phyloP scores from a whole-genome alignment of 2,113 vertebrate genomes.

The Holacanthus passer region DNA sequence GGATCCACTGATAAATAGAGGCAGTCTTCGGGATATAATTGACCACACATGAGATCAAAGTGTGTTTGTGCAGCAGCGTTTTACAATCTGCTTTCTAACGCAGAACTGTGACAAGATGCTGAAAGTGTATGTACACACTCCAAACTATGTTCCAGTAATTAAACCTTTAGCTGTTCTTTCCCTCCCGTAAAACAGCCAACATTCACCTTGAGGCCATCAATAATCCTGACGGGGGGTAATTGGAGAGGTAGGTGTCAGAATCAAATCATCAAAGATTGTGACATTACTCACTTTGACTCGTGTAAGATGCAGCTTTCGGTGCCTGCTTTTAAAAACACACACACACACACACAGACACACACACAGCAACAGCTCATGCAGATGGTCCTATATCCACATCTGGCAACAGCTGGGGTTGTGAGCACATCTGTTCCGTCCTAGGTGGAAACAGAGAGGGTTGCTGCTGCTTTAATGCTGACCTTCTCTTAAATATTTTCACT shows the following conservation, averaged over 20 bases:
- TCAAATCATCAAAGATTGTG: conserved; percentile 54
- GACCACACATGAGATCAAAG: conserved; percentile 51
- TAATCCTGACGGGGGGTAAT: conserved; percentile 43
- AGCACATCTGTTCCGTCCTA: conserved; percentile 80
- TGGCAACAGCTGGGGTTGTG: conserved; percentile 79
- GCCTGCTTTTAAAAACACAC: not conserved
- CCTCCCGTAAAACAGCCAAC: conserved; percentile 41
- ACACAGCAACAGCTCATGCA: conserved; percentile 60
- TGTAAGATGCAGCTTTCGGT: conserved; percentile 22
- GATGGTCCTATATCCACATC: conserved; percentile 76
- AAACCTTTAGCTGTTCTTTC: conserved; percentile 58
- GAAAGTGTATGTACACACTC: conserved; percentile 51
- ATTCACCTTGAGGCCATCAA: conserved; percentile 35
- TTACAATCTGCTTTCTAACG: conserved; percentile 54
- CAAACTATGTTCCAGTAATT: conserved; percentile 64
- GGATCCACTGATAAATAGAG: conserved; percentile 45
- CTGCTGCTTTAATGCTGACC: conserved; percentile 67
- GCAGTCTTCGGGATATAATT: conserved; percentile 28
- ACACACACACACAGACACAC: conserved; percentile 26
- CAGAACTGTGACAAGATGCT: conserved; percentile 51
- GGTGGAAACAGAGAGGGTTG: conserved; percentile 60
- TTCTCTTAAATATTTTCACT: conserved; percentile 59
- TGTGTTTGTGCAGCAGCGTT: conserved; percentile 43
- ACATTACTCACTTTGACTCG: conserved; percentile 52
- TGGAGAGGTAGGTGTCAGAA: conserved; percentile 33